Percentiles rank a stretch among this genome's conserved stretches.
These are phyloP conservation scores for Oxycera nigricornis DNA, from an alignment of 2,888 invertebrate species.

Conservation along the genomic window DNA sequence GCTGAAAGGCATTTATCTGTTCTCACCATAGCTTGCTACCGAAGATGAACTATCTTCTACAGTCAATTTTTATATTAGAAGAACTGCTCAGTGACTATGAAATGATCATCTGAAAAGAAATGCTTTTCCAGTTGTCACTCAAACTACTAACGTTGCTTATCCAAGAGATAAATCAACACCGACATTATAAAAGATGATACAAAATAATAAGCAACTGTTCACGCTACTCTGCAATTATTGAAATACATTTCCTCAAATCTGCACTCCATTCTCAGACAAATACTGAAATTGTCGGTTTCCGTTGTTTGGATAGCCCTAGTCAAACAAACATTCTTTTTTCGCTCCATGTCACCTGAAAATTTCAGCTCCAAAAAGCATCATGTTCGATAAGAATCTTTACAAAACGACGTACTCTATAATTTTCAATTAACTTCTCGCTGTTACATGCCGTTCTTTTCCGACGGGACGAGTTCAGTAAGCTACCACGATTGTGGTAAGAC, in stretches of 20 bases:
- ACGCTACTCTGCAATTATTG: slow-evolving; percentile 20
- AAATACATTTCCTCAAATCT: slow-evolving; percentile 38
- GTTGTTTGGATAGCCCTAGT: slow-evolving; percentile 22
- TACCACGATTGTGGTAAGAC: neutral
- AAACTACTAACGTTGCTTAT: too few species aligned
- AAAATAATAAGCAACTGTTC: slow-evolving; percentile 9
- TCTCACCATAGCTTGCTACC: too few species aligned
- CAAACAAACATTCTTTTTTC: slow-evolving; percentile 1
- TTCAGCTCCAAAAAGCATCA: neutral
- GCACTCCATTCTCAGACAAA: slow-evolving; percentile 24
- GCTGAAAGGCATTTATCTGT: too few species aligned
- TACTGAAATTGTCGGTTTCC: slow-evolving; percentile 24
- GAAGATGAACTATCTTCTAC: too few species aligned
- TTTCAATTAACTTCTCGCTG: slow-evolving; percentile 35
- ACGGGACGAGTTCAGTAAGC: neutral
- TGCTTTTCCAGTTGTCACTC: too few species aligned
- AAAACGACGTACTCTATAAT: slow-evolving; percentile 34
- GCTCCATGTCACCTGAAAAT: slow-evolving; percentile 33
- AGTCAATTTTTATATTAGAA: too few species aligned
- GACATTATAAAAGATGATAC: neutral
- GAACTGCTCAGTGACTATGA: too few species aligned
- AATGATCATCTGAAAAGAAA: too few species aligned
- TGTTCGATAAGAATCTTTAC: slow-evolving; percentile 27
- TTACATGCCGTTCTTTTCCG: slow-evolving; percentile 8
- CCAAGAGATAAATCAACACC: too few species aligned